Base-by-base conservation (phyloP, 2,888 invertebrate genomes). In the Scotopteryx bipunctaria region DNA sequence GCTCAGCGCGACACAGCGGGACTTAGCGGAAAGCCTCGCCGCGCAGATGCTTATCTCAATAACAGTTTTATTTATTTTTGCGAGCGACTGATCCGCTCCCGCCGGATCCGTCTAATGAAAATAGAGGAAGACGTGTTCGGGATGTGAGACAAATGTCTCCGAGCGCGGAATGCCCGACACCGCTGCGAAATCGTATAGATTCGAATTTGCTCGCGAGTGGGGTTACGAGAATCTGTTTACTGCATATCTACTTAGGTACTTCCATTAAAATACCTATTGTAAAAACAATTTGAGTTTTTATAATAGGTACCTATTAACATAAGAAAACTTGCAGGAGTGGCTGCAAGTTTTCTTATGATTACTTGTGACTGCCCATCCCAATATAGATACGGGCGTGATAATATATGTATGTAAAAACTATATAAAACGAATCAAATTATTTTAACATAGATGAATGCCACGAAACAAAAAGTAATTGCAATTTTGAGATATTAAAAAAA, bases 61-160 rank as follows among this genome's bases (percentile, higher is more conserved):
- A 90, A 89, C 89, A 89, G 86, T 89, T 89, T 90, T 90, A 89
- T 89, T 89, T 90, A 89, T 90, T 89, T 89, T 88, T 88, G 84
- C 84, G 78, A 82, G 81, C 81, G 81, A 59, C 79, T 86, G 86
- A 88, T 88, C 88, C 86, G 59, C 81, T 81, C 82, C 81, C 85
- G 61, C 77, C 69, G 84, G 86, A 81, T 78, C 74, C 71, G 71
- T 73, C 78, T 86, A 86, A 88, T 86, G 88, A 88, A 86, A 89
- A 87, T 83, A 79, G 83, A 83, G 78, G 73, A 75, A 73, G 72
- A 60, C 73, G 73, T 73, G 66, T 71, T 72, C 71, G 62, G 43
- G 61, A 65, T 67, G 70, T 67, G 64, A 66, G 60, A 72, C 64
- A 64, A 66, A 66, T 67, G 52, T 69, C 68, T 64, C 57, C 42